A percentile compares a stretch with the other conserved stretches of the same genome.
Evolutionary conservation across 2,113 vertebrate species (phyloP).

Genomic region (Aphyosemion australe): DNA sequence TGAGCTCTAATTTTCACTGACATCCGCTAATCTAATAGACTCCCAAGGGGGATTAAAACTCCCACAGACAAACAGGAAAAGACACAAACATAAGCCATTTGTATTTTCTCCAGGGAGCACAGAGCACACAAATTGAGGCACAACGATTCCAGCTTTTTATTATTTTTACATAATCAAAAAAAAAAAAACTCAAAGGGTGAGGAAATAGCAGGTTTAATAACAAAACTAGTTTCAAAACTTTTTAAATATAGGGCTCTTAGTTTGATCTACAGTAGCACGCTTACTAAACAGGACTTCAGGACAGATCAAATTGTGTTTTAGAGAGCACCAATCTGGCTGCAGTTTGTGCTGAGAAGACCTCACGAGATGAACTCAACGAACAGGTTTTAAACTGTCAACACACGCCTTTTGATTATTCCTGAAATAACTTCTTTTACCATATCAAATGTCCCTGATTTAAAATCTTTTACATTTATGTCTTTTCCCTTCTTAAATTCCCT

Average conservation of each 20-base stretch:
- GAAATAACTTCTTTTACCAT: background rate
- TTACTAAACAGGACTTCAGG: background rate
- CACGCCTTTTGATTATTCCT: background rate
- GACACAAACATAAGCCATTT: background rate
- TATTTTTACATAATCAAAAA: constrained; percentile 30
- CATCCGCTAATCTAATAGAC: constrained; percentile 11
- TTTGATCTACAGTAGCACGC: background rate
- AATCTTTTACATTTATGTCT: background rate
- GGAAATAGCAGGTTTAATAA: constrained; percentile 20
- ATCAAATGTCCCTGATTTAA: background rate
- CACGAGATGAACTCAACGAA: no score
- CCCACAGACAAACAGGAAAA: background rate
- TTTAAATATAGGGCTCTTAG: constrained; percentile 20
- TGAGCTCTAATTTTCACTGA: constrained; percentile 33
- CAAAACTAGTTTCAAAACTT: constrained; percentile 17
- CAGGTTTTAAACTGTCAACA: background rate
- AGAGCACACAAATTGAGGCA: constrained; percentile 1
- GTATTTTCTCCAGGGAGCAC: constrained; percentile 11
- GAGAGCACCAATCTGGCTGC: constrained; percentile 4
- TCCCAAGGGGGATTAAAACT: constrained; percentile 17
- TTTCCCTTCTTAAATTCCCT: background rate
- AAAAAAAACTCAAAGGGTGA: constrained; percentile 6
- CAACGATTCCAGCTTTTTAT: constrained; percentile 35
- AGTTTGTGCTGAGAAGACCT: background rate
- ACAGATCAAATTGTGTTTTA: background rate